Evolutionary conservation across 2,113 vertebrate genomes (phyloP).

Genomic region (Rhizomys pruinosus): DNA sequence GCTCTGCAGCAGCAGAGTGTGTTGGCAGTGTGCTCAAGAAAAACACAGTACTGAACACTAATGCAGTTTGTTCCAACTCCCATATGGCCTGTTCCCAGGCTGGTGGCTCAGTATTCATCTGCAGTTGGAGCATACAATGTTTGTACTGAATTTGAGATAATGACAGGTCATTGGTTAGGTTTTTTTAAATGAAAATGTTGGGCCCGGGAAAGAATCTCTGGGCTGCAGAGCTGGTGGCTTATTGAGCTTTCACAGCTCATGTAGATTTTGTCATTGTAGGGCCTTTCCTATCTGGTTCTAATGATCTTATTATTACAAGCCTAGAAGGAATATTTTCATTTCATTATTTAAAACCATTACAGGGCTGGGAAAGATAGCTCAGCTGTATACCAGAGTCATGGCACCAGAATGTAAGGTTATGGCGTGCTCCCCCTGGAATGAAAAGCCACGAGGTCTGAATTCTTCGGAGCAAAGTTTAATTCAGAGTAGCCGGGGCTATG

Average conservation of each 20-base stretch:
- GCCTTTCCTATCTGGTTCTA: background rate
- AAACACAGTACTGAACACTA: background rate
- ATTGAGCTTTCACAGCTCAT: background rate
- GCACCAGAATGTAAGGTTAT: too few relatives aligned
- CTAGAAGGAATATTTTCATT: background rate
- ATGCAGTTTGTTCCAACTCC: background rate
- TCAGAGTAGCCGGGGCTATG: too few relatives aligned
- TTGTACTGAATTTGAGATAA: background rate
- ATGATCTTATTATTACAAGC: background rate
- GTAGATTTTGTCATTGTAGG: background rate
- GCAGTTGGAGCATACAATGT: background rate
- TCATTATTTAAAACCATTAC: conserved; percentile 16
- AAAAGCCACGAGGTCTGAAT: too few relatives aligned
- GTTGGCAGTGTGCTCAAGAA: background rate
- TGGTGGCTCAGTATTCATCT: background rate
- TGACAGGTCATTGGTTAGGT: background rate
- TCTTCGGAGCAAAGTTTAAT: too few relatives aligned
- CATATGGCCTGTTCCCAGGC: background rate
- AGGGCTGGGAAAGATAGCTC: background rate
- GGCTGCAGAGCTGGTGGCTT: background rate
- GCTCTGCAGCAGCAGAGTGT: background rate
- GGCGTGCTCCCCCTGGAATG: too few relatives aligned
- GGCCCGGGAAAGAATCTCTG: background rate
- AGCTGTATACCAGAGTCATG: too few relatives aligned
- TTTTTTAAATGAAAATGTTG: background rate